Percentiles rank a stretch among this genome's conserved stretches.
Conservation (phyloP, 2,113 vertebrate species). For the Clarias batrachus region DNA sequence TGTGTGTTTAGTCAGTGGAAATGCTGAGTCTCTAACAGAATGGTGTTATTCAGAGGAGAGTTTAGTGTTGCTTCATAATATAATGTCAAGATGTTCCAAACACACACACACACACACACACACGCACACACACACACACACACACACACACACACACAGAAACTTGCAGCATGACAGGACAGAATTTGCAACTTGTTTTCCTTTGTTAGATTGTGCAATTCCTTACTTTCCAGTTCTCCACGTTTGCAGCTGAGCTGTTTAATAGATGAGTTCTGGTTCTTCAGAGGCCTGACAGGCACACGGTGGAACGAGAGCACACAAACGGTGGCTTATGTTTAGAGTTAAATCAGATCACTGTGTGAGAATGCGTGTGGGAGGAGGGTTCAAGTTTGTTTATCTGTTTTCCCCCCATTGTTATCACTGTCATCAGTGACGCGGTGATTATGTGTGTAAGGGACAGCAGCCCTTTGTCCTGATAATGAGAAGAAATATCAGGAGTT, state of each 20-base stretch:
- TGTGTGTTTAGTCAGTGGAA: not conserved
- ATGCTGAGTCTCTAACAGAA: slow-evolving; percentile 6
- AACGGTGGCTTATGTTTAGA: not conserved
- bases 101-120: not conserved
- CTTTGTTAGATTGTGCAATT: not conserved
- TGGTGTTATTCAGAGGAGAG: slow-evolving; percentile 12
- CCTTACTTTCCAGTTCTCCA: not conserved
- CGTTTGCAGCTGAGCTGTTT: not conserved
- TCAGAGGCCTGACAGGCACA: not conserved
- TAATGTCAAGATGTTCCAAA: not conserved
- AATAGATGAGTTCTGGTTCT: not conserved
- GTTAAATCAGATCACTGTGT: not conserved
- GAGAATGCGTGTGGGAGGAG: not conserved
- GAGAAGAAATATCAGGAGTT: not conserved
- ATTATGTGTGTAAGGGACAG: not conserved
- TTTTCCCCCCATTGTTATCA: not conserved
- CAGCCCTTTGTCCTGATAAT: slow-evolving; percentile 24
- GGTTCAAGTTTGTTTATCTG: not conserved
- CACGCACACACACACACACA: no score
- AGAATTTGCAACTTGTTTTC: not conserved
- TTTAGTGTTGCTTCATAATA: slow-evolving; percentile 27
- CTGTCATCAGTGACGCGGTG: not conserved
- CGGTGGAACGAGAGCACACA: not conserved
- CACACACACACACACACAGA: not conserved
- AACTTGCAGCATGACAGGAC: not conserved